Evolutionary conservation across 2,797 vertebrate genomes (phyloP).

Genomic region (Halcyon chelicuti): DNA sequence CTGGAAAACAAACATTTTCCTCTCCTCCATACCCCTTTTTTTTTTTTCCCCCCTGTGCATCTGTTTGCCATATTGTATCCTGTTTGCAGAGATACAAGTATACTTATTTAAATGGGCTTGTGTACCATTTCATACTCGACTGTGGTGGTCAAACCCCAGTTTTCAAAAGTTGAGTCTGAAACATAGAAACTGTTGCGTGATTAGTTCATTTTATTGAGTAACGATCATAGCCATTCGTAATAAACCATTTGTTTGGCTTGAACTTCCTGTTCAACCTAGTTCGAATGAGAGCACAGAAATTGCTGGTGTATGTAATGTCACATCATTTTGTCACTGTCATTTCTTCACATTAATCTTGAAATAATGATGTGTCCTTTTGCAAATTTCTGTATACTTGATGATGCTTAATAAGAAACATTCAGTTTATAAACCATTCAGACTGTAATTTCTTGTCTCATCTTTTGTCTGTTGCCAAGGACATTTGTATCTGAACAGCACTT

Average conservation of each 20-base stretch:
- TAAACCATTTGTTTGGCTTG: background rate
- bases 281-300: background rate
- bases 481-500: background rate
- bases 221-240: background rate
- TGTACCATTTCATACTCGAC: background rate
- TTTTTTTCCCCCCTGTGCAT: background rate
- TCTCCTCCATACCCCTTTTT: background rate
- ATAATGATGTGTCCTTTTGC: background rate
- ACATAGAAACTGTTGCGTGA: background rate
- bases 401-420: background rate
- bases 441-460: background rate
- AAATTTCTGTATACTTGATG: background rate
- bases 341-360: background rate
- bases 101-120: background rate
- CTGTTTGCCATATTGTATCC: slow-evolving; percentile 71
- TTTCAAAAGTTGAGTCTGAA: background rate
- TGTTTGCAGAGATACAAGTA: slow-evolving; percentile 45
- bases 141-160: background rate
- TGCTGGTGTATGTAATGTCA: background rate
- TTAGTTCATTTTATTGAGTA: background rate
- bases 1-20: slow-evolving; percentile 16
- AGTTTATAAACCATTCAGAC: background rate
- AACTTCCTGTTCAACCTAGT: background rate
- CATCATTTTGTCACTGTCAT: background rate
- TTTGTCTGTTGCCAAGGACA: background rate